Evolutionary conservation across 2,113 vertebrate genomes (phyloP).

Genomic region (Nannospalax galili): DNA sequence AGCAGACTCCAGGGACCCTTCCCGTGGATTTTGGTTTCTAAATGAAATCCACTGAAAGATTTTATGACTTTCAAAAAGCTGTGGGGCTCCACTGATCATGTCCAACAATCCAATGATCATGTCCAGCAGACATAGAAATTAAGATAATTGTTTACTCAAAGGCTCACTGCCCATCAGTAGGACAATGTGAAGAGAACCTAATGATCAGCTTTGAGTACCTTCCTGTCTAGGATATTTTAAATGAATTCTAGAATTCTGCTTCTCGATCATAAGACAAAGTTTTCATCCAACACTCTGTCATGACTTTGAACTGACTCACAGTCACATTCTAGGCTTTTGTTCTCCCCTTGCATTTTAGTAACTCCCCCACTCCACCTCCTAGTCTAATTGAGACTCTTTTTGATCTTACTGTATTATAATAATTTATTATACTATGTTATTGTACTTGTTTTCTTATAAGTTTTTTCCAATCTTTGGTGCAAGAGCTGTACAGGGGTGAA

Average conservation of each 20-base stretch:
- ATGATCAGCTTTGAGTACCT: neutral
- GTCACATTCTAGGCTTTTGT: neutral
- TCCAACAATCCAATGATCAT: neutral
- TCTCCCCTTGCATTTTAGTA: neutral
- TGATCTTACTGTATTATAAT: neutral
- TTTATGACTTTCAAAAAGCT: neutral
- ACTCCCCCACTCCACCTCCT: neutral
- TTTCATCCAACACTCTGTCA: neutral
- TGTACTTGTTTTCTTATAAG: neutral
- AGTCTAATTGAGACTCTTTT: neutral
- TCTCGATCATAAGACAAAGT: neutral
- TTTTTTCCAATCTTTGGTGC: neutral
- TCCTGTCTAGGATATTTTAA: neutral
- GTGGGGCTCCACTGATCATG: neutral
- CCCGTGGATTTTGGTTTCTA: neutral
- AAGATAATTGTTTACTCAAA: neutral
- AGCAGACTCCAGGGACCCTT: rapidly evolving
- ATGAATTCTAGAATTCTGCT: neutral
- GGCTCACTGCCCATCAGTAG: neutral
- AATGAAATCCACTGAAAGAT: neutral
- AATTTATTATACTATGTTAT: neutral
- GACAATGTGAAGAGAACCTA: neutral
- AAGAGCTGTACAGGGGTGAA: neutral
- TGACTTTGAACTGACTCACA: neutral
- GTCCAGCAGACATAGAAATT: neutral